A percentile compares a stretch with the other conserved stretches of the same genome.
phyloP scores from a whole-genome alignment of 2,113 vertebrate genomes.

The Lepus americanus region DNA sequence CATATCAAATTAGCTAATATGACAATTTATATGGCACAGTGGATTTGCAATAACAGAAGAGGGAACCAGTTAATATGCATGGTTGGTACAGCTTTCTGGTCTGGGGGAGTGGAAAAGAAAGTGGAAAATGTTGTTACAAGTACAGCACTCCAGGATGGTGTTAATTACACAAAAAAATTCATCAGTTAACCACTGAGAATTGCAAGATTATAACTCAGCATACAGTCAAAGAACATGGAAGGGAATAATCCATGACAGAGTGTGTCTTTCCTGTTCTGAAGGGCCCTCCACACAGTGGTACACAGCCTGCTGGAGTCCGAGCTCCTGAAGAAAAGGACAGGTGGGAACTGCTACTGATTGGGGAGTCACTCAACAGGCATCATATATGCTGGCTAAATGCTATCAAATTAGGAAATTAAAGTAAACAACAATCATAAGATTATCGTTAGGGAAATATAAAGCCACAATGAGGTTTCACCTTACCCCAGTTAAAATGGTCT shows the following conservation, averaged over 20 bases:
- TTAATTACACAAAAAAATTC: neutral
- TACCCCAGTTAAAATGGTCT: too few species aligned
- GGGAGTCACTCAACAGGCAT: neutral
- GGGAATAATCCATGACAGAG: neutral
- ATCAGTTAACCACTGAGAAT: neutral
- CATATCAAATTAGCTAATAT: neutral
- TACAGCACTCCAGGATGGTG: neutral
- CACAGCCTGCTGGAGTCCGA: fast-evolving
- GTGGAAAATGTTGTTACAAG: neutral
- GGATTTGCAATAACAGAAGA: neutral
- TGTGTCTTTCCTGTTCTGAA: neutral
- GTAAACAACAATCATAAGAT: constrained; percentile 36
- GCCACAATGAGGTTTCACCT: too few species aligned
- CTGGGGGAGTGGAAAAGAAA: neutral
- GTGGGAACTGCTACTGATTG: fast-evolving
- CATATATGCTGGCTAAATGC: neutral
- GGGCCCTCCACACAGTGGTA: neutral
- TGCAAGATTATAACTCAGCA: neutral
- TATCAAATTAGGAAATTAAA: constrained; percentile 31
- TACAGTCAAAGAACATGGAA: neutral
- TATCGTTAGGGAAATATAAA: too few species aligned
- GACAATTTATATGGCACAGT: neutral
- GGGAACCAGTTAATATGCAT: neutral
- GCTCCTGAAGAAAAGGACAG: neutral
- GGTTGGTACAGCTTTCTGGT: neutral